Evolutionary conservation across 2,113 vertebrate genomes (phyloP).

Genomic region (Sclerurus mexicanus): DNA sequence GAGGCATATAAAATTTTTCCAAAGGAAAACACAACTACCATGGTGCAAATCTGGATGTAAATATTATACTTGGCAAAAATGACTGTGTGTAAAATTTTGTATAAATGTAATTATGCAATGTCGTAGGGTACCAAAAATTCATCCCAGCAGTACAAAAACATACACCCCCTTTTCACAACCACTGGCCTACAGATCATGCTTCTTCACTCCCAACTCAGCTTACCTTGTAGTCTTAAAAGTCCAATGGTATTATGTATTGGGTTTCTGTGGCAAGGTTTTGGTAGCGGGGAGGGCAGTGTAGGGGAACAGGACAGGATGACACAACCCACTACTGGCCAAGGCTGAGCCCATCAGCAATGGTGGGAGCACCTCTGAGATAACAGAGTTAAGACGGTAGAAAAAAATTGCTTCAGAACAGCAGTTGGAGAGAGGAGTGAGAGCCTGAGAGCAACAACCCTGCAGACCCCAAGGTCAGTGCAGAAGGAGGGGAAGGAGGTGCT

Average conservation of each 20-base stretch:
- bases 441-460: not conserved
- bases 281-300: not conserved
- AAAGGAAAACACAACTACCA: not conserved
- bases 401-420: not conserved
- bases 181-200: not conserved
- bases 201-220: not conserved
- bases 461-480: not conserved
- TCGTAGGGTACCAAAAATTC: not conserved
- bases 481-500: not conserved
- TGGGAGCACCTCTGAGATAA: not conserved
- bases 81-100: not conserved
- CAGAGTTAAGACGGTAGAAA: not conserved
- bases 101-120: not conserved
- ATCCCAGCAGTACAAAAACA: not conserved
- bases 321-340: not conserved
- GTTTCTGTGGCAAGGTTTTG: not conserved
- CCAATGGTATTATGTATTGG: not conserved
- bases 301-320: not conserved
- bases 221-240: not conserved
- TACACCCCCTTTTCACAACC: not conserved
- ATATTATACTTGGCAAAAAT: not conserved
- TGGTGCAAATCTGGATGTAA: not conserved
- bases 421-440: not conserved
- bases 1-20: not conserved
- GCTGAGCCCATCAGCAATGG: accelerated